A percentile compares a stretch with the other conserved stretches of the same genome.
Evolutionary conservation across 2,113 vertebrate genomes (phyloP).

Genomic region (Azemiops feae): DNA sequence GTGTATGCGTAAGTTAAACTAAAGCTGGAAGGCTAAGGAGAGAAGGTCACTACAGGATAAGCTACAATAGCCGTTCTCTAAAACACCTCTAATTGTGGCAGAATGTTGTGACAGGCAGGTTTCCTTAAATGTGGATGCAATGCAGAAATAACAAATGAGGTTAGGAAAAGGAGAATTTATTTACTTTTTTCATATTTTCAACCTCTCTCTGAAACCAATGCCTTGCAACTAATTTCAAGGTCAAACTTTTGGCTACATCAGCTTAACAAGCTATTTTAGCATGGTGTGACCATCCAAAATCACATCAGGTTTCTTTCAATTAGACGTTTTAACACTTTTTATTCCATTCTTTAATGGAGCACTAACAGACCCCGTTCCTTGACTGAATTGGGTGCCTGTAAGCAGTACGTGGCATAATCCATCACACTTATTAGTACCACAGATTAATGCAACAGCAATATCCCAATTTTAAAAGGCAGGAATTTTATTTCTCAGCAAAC

Average conservation of each 20-base stretch:
- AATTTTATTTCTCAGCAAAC: background rate
- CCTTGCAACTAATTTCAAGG: background rate
- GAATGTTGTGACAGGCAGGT: conserved; percentile 21
- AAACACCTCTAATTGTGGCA: conserved; percentile 36
- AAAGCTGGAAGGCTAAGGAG: conserved; percentile 77
- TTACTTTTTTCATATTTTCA: background rate
- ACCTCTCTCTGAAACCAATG: background rate
- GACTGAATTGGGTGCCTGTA: background rate
- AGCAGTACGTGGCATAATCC: background rate
- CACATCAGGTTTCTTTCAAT: background rate
- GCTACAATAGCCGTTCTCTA: conserved; percentile 50
- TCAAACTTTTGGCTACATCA: background rate
- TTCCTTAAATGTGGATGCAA: background rate
- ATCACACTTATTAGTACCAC: background rate
- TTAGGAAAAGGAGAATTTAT: background rate
- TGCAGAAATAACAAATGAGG: background rate
- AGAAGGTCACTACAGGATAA: conserved; percentile 80
- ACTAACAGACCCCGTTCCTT: background rate
- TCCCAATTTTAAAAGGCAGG: background rate
- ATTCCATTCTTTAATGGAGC: background rate
- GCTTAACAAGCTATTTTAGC: background rate
- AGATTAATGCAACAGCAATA: background rate
- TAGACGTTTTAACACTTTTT: background rate
- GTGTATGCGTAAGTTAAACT: conserved; percentile 79
- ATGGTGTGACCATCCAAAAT: background rate